Base-by-base conservation (phyloP, 2,888 invertebrate species). In the Perizoma affinitatum region DNA sequence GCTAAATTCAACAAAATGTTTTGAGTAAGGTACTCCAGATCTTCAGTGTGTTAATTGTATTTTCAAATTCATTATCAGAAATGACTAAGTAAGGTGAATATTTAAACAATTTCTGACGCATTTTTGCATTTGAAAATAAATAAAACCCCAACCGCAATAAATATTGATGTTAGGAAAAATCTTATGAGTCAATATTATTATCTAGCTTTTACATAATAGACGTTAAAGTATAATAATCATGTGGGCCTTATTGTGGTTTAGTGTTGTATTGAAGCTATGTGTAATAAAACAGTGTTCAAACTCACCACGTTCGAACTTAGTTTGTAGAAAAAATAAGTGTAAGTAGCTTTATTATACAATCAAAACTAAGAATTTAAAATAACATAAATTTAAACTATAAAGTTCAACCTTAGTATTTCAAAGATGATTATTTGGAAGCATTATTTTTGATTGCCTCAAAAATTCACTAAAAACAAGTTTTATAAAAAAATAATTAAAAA, bases 271-370 rank as follows among this genome's bases (percentile, higher is more conserved):
- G 48, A 50, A 47, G 44, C 55, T 52, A 52, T 22, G 22, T 53
- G 38, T 59, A 40, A 11, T 46, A 48, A 54, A 8, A 42, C 59
- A 87, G 88, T 89, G 87, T 61, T 83, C 76, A 91, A 91, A 82
- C 90, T 88, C 89, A 91, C 91, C 91, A 91, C 90, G 91, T 91
- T 82, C 90, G 80, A 80, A 68, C 62, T 59, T 65, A 65, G 61
- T 46, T 65, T 65, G 33, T 73, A 69, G 59, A 47, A 68, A 68
- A 33, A 51, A 64, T 64, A 64, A 64, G 58, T 54, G 62, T 68
- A 40, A 54, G 47, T 60, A 63, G 63, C 55, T 8, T 35, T 54
- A 54, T 38, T 59, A 4, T 44, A n/a, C 5, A 42, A 10, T 42
- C 0, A 9, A 8, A 41, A 41, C 8, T 9, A 8, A 9, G 4